phyloP scores from a whole-genome alignment of 2,888 invertebrate species.

The Crocallis elinguaria region DNA sequence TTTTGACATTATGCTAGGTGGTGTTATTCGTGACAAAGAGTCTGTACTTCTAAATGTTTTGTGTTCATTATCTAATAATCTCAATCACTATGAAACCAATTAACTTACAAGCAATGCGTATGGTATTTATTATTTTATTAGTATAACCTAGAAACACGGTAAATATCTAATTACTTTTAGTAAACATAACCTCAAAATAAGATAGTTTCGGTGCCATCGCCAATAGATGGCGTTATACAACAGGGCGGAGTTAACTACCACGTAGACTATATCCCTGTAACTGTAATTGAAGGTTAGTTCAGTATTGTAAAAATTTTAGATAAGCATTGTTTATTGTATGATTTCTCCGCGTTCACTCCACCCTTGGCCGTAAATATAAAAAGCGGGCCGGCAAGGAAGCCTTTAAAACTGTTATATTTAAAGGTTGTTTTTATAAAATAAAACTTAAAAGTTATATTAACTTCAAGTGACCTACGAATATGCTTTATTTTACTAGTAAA shows the following conservation, averaged over 20 bases:
- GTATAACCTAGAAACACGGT: neutral
- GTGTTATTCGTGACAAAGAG: slow-evolving; percentile 44
- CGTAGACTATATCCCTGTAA: neutral
- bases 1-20: slow-evolving; percentile 10
- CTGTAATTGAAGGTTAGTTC: neutral
- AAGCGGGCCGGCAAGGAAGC: neutral
- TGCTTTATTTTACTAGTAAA: no score
- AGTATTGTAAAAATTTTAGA: neutral
- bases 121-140: neutral
- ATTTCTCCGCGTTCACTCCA: neutral
- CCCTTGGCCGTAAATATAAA: neutral
- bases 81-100: neutral
- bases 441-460: no score
- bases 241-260: neutral
- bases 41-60: slow-evolving; percentile 46
- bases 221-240: slow-evolving; percentile 15
- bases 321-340: neutral
- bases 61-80: neutral
- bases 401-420: slow-evolving; percentile 1
- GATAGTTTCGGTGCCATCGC: neutral
- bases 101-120: slow-evolving; percentile 21
- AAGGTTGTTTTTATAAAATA: neutral
- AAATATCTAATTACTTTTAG: slow-evolving; percentile 37
- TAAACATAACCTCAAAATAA: slow-evolving; percentile 39
- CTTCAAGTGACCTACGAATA: no score